These are phyloP conservation scores for Tenrec ecaudatus DNA, from an alignment of 2,113 vertebrate species.

Conservation along the genomic window DNA sequence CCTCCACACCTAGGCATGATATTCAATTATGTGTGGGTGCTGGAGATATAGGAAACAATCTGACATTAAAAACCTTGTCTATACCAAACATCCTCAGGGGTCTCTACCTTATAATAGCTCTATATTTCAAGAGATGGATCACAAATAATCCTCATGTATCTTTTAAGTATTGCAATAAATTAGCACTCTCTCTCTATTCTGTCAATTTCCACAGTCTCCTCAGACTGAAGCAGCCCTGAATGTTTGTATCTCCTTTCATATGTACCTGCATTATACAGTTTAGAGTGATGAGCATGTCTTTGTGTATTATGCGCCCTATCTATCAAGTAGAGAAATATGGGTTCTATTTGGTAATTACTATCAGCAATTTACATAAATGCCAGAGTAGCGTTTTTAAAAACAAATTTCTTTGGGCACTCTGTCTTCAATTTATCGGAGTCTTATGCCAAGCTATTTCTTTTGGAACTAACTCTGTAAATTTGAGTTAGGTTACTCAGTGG, in stretches of 20 bases:
- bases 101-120: slow-evolving; percentile 38
- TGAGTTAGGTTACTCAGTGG: neutral
- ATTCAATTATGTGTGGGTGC: neutral
- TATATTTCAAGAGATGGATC: slow-evolving; percentile 24
- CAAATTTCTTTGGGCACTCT: neutral
- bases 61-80: neutral
- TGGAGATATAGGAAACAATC: slow-evolving; percentile 33
- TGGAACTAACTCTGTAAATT: neutral
- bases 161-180: slow-evolving; percentile 47
- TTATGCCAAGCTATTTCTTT: slow-evolving; percentile 44
- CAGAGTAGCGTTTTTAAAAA: slow-evolving; percentile 26
- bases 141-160: neutral
- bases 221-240: neutral
- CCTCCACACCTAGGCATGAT: neutral
- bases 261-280: slow-evolving; percentile 38
- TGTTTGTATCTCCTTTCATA: slow-evolving; percentile 66
- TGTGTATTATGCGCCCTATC: slow-evolving; percentile 41
- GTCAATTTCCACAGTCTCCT: neutral
- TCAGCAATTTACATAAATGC: slow-evolving; percentile 58
- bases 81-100: neutral
- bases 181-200: neutral
- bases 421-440: slow-evolving; percentile 41
- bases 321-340: slow-evolving; percentile 39
- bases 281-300: slow-evolving; percentile 63
- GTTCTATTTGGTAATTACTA: slow-evolving; percentile 65